Evolutionary conservation across 2,797 vertebrate species (phyloP).

Genomic region (Epinephelus awoara): DNA sequence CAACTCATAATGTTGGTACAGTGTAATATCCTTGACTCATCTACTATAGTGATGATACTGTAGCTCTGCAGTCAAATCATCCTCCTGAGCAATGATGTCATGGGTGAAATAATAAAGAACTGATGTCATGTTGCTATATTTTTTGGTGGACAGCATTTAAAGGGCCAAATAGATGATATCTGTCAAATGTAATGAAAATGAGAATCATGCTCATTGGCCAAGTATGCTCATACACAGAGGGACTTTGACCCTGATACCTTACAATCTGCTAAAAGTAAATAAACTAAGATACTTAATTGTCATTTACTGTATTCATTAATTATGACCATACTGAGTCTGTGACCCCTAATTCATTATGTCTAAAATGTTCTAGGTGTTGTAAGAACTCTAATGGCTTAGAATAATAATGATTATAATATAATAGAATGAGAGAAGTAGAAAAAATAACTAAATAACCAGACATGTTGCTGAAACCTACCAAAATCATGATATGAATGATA

Average conservation of each 20-base stretch:
- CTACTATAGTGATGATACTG: conserved; percentile 16
- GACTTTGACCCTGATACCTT: not conserved
- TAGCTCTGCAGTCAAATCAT: not conserved
- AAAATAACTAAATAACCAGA: not conserved
- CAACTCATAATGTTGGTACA: not conserved
- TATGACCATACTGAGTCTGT: too few relatives aligned
- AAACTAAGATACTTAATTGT: not conserved
- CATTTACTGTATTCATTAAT: not conserved
- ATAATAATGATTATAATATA: not conserved
- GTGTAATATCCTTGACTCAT: conserved; percentile 23
- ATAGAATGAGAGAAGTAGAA: not conserved
- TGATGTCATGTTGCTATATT: not conserved
- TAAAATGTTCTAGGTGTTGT: not conserved
- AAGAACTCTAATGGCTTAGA: too few relatives aligned
- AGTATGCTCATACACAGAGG: not conserved
- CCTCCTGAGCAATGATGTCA: not conserved
- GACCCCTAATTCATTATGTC: not conserved
- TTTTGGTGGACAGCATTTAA: not conserved
- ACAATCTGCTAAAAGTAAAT: not conserved
- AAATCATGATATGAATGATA: not conserved
- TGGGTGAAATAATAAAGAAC: not conserved
- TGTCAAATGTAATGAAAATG: not conserved
- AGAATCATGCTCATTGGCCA: not conserved
- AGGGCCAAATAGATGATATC: not conserved
- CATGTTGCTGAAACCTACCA: not conserved